Percentiles rank a stretch among this genome's conserved stretches.
These are phyloP conservation scores for Lepidochrysops patricia DNA, from an alignment of 2,888 invertebrate species.

Conservation along the genomic window DNA sequence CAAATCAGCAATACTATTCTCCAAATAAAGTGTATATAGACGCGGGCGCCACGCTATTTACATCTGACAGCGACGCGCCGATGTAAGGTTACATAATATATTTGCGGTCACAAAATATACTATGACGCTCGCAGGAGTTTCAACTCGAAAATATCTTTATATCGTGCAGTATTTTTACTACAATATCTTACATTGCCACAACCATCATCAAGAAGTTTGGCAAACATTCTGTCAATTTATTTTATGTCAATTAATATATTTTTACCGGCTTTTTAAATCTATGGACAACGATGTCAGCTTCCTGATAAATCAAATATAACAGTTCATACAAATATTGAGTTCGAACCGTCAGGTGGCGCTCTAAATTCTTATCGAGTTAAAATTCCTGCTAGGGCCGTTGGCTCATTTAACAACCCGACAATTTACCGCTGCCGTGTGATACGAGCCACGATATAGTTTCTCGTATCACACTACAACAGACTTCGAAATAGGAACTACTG, in stretches of 20 bases:
- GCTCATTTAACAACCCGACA: constrained; percentile 10
- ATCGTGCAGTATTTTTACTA: background rate
- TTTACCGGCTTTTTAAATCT: no score
- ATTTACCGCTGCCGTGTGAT: background rate
- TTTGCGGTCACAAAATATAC: constrained; percentile 9
- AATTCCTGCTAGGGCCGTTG: background rate
- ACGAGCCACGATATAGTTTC: background rate
- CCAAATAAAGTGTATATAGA: constrained; percentile 65
- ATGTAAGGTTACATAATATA: background rate
- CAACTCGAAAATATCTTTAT: background rate
- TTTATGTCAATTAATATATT: no score
- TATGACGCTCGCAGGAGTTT: background rate
- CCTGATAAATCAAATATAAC: no score
- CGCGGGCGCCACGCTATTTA: constrained; percentile 26
- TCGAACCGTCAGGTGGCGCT: background rate
- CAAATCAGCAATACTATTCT: constrained; percentile 68
- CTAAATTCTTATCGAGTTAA: background rate
- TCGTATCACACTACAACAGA: background rate
- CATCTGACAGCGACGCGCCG: background rate
- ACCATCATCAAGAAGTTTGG: no score
- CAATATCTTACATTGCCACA: no score
- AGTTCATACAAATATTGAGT: background rate
- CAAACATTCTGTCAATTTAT: no score
- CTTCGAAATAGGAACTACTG: constrained; percentile 5
- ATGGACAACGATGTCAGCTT: no score